Base-by-base conservation (phyloP, 2,888 invertebrate genomes). In the Tromatobia lineatoria region DNA sequence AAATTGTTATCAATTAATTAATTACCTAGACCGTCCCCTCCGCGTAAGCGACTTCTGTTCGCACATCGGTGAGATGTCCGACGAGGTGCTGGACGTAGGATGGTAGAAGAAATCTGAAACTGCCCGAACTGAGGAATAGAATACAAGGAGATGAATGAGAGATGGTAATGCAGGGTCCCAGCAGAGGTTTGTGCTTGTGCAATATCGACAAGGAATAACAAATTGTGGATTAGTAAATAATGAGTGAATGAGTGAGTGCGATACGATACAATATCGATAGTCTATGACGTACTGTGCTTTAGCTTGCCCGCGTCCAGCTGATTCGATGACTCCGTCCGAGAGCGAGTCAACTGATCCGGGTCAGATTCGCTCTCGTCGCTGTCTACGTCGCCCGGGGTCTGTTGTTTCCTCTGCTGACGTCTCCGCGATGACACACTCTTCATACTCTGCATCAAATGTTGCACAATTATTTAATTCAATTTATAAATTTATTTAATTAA, bases 291-390 rank as follows among this genome's bases (percentile, higher is more conserved):
- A 96, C 96, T 96, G 94, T 96, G 96, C 94, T 96, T 96, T 90
- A 95, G 95, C 94, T 96, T 96, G 88, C 94, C 93, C 91, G 95
- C 95, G 92, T 96, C 96, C 89, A 96, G 94, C 90, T 96, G 96
- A 94, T 96, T 96, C 93, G 96, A 96, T 89, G 96, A 96, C 94
- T 96, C 96, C 78, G 96, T 96, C 90, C 96, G 95, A 92, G 96
- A 96, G 87, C 96, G 96, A 86, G 96, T 96, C 91, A 96, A 92
- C 90, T 96, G 96, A 90, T 96, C 96, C 88, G 95, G 96, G 94
- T 96, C 96, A 89, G 96, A 96, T 93, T 96, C 96, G 89, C 96
- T 96, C 91, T 96, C 96, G 93, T 96, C 96, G 91, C 96, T 96
- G 93, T 96, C 96, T 75, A 96, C 95, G 90, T 96, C 96, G 87